Evolutionary conservation across 2,888 invertebrate genomes (phyloP).

Genomic region (Nebria brevicollis): DNA sequence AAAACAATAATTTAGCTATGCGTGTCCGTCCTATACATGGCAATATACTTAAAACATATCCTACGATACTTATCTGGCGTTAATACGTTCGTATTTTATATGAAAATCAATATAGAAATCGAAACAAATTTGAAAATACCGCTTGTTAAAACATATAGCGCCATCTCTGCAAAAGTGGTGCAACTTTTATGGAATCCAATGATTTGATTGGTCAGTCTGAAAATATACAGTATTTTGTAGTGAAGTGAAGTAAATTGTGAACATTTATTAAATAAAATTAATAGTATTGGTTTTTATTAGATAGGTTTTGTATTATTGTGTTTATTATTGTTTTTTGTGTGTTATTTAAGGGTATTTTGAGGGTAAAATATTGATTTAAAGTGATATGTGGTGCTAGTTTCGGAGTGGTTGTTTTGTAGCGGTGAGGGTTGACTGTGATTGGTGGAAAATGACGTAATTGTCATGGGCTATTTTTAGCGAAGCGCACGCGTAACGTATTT

Average conservation of each 20-base stretch:
- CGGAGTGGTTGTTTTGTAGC: not conserved
- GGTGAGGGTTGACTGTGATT: slow-evolving; percentile 25
- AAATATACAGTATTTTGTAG: not conserved
- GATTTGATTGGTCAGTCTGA: not conserved
- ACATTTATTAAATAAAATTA: not conserved
- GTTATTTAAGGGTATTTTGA: not conserved
- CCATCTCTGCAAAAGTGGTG: not conserved
- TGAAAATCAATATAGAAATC: not conserved
- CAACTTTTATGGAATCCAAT: not conserved
- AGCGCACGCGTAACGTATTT: slow-evolving; percentile 59
- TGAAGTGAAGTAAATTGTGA: not conserved
- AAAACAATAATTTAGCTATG: not conserved
- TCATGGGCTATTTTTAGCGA: slow-evolving; percentile 58
- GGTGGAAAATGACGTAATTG: slow-evolving; percentile 58
- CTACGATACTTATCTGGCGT: not conserved
- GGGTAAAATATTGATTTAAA: not conserved
- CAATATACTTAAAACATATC: not conserved
- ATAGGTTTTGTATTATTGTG: not conserved
- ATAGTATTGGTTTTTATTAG: no score
- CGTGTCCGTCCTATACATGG: not conserved
- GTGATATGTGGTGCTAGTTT: not conserved
- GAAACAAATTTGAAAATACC: not conserved
- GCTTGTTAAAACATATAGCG: not conserved
- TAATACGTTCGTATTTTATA: not conserved
- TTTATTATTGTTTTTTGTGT: not conserved